Base-by-base conservation (phyloP, 2,797 vertebrate genomes). In the Acanthis flammea region DNA sequence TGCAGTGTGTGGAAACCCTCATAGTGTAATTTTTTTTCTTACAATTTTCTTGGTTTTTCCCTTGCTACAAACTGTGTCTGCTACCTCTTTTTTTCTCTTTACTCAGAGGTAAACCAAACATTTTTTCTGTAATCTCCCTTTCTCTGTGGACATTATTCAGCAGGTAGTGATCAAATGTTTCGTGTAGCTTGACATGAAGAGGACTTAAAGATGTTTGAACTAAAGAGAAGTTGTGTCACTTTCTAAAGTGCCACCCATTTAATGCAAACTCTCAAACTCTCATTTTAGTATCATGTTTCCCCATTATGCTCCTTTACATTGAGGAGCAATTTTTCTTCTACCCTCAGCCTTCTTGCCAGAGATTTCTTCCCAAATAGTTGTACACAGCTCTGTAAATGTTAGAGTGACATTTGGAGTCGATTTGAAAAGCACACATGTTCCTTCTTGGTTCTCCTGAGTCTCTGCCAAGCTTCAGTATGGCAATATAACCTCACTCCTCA, bases 391-490 rank as follows among this genome's bases (percentile, higher is more conserved):
- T 96, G 97, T 96, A 98, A 98, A 98, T 98, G 97, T 98, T 98
- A 98, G 90, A 92, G 92, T 98, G 98, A 97, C 97, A 98, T 98
- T 98, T 98, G 96, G 95, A 97, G 77, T 96, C 81, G 85, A 91
- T 95, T 95, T 93, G 73, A 74, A 86, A 81, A 95, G 87, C 88
- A 73, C 9, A 1, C n/a, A 41, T 28, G 54, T 73, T 95, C 50
- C 62, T 90, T 55, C 76, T 76, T 86, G 53, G 42, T 78, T 97
- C 90, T 96, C 92, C 85, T 6, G 28, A 12, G 71, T 91, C 50
- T 95, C 80, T 96, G 73, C 95, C 87, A 88, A 81, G 67, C 89
- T 95, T 92, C 75, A 79, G 42, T n/a, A 48, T 83, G 25, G 83
- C 45, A 45, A 44, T 88, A 94, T 66, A 88, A 75, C 89, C 72